phyloP scores from a whole-genome alignment of 2,797 vertebrate species.

The Brachyalestes nurse region DNA sequence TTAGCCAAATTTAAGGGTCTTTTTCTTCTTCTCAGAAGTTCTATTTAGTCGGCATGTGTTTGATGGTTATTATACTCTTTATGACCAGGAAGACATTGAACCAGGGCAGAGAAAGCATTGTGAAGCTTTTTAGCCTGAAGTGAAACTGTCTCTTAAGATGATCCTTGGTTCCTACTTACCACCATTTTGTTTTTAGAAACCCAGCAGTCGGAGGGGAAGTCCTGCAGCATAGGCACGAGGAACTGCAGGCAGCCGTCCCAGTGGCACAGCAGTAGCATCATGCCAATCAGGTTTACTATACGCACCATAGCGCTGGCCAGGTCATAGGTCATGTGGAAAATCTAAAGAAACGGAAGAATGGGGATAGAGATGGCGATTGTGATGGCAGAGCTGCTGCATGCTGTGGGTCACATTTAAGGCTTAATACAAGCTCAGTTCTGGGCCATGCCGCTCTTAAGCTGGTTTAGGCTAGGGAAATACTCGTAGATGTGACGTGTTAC shows the following conservation, averaged over 20 bases:
- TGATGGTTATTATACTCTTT: neutral
- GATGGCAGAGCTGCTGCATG: constrained; percentile 45
- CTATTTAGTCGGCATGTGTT: too few species aligned
- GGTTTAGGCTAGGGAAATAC: constrained; percentile 55
- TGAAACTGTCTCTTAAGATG: neutral
- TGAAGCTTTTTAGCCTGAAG: neutral
- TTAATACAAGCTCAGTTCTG: constrained; percentile 53
- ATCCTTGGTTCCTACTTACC: constrained; percentile 89
- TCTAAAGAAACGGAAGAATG: constrained; percentile 67
- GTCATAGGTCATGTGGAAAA: constrained; percentile 91
- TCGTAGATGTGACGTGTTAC: constrained; percentile 59
- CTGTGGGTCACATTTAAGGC: constrained; percentile 64
- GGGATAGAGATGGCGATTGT: constrained; percentile 54
- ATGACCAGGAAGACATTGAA: neutral
- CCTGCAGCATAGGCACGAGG: constrained; percentile 89
- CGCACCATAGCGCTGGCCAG: constrained; percentile 87
- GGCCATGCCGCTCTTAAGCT: constrained; percentile 69
- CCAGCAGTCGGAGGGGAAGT: constrained; percentile 88
- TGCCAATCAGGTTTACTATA: constrained; percentile 87
- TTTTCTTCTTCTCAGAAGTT: too few species aligned
- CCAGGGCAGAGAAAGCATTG: neutral
- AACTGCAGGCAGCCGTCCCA: constrained; percentile 90
- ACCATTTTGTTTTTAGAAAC: constrained; percentile 93
- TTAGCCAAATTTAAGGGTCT: too few species aligned
- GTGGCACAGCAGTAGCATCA: constrained; percentile 89